These are phyloP conservation scores for Chelmon rostratus DNA, from an alignment of 2,797 vertebrate genomes.

Conservation along the genomic window DNA sequence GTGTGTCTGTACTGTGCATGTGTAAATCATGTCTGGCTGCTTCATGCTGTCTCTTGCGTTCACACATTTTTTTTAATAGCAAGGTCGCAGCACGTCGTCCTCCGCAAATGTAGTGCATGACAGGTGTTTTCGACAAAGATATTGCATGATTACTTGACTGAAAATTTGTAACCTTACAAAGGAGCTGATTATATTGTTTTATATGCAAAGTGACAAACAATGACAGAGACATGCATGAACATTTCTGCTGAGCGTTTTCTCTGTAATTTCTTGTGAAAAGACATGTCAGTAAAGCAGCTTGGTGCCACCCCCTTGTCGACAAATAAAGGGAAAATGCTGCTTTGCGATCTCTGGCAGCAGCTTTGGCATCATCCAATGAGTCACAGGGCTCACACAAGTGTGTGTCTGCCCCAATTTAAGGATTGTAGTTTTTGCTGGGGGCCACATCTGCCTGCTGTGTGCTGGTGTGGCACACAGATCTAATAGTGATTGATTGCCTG, in stretches of 20 bases:
- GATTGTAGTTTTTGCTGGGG: constrained; percentile 69
- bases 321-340: constrained; percentile 69
- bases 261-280: constrained; percentile 71
- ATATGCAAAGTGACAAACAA: constrained; percentile 48
- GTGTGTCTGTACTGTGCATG: not conserved
- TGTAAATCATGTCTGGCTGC: not conserved
- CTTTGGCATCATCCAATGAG: constrained; percentile 58
- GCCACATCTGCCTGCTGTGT: constrained; percentile 76
- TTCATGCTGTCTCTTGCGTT: constrained; percentile 3
- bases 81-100: constrained; percentile 11
- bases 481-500: constrained; percentile 83
- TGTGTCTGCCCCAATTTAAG: constrained; percentile 77
- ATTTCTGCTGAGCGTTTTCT: constrained; percentile 53
- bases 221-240: constrained; percentile 44
- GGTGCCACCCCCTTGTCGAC: constrained; percentile 67
- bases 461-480: constrained; percentile 66
- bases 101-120: not conserved
- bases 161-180: constrained; percentile 37
- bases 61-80: not conserved
- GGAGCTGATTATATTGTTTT: constrained; percentile 49
- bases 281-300: constrained; percentile 70
- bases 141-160: constrained; percentile 23
- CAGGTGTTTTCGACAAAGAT: not conserved
- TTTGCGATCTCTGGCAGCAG: constrained; percentile 55
- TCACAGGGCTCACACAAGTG: constrained; percentile 66